Conservation (phyloP, 2,888 invertebrate genomes). For the Chymomyza amoena region DNA sequence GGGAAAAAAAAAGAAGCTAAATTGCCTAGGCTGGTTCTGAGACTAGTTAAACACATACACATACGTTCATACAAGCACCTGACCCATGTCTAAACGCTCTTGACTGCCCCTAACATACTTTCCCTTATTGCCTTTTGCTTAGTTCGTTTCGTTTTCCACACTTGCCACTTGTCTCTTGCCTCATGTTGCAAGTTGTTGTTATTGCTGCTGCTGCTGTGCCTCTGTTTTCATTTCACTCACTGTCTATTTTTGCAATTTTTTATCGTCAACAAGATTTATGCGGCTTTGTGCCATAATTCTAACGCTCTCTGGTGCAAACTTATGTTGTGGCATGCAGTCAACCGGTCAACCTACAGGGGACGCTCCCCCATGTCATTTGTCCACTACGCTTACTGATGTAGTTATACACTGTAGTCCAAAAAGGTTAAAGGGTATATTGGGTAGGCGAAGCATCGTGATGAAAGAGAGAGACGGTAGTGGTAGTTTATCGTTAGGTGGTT, state of each 20-base stretch:
- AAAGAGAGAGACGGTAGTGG: no score
- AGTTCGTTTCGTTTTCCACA: neutral
- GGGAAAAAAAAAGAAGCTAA: conserved; percentile 16
- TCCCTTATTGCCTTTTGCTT: neutral
- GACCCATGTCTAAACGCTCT: conserved; percentile 29
- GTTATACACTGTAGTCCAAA: neutral
- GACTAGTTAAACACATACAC: neutral
- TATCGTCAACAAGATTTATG: conserved; percentile 67
- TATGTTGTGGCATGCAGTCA: conserved; percentile 8
- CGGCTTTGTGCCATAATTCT: conserved; percentile 62
- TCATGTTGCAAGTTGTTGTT: neutral
- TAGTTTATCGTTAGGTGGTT: no score
- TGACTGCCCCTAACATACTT: neutral
- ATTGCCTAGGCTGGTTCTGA: conserved; percentile 16
- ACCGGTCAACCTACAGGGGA: neutral
- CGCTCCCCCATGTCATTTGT: conserved; percentile 29
- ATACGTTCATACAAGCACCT: conserved; percentile 24
- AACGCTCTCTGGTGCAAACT: conserved; percentile 43
- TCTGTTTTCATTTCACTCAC: conserved; percentile 19
- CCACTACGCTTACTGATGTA: neutral
- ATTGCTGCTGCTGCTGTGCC: neutral
- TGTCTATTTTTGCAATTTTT: conserved; percentile 48
- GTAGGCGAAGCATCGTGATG: no score
- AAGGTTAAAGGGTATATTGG: no score
- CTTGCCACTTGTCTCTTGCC: neutral